Conservation (phyloP, 2,888 invertebrate species). For the Trichogramma dendrolimi region DNA sequence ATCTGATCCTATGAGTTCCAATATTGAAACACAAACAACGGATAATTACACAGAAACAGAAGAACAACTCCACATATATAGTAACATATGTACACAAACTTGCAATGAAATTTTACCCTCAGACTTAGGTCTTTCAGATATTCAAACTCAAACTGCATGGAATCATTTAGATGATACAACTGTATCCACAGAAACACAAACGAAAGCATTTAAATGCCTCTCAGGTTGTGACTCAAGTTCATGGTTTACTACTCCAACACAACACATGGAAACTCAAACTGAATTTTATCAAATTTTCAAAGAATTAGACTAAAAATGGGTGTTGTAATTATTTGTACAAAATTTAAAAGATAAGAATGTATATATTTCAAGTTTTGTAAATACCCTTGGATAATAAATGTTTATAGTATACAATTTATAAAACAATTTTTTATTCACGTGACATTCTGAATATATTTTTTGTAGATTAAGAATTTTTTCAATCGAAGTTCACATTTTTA, state of each 20-base stretch:
- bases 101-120: conserved; percentile 57
- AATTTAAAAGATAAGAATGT: conserved; percentile 10
- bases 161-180: conserved; percentile 56
- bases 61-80: conserved; percentile 50
- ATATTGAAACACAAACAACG: conserved; percentile 63
- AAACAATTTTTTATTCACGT: conserved; percentile 22
- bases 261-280: conserved; percentile 58
- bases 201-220: conserved; percentile 42
- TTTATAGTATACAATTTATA: conserved; percentile 21
- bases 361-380: conserved; percentile 22
- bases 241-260: conserved; percentile 48
- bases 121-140: conserved; percentile 60
- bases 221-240: conserved; percentile 37
- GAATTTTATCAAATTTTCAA: conserved; percentile 51
- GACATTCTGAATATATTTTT: conserved; percentile 1
- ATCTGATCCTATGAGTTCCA: conserved; percentile 51
- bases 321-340: not conserved
- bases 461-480: too few species aligned
- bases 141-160: conserved; percentile 64
- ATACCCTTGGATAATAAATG: conserved; percentile 18
- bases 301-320: conserved; percentile 30
- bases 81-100: conserved; percentile 56
- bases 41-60: conserved; percentile 47
- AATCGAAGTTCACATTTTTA: too few species aligned
- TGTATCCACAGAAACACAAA: conserved; percentile 62